A percentile compares a stretch with the other conserved stretches of the same genome.
phyloP scores from a whole-genome alignment of 2,797 vertebrate genomes.

The Pseudopleuronectes americanus region DNA sequence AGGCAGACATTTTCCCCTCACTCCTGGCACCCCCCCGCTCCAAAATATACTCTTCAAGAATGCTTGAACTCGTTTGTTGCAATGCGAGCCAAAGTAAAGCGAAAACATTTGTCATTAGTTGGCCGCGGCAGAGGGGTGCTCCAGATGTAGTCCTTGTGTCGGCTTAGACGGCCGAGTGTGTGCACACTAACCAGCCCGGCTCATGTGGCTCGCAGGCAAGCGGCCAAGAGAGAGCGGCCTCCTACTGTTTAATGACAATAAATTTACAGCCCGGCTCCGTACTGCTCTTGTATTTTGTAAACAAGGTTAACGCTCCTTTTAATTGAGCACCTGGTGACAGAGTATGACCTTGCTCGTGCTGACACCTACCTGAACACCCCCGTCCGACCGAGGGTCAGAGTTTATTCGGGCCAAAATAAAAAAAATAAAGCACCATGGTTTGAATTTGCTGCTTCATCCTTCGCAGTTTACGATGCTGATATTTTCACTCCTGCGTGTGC shows the following conservation, averaged over 20 bases:
- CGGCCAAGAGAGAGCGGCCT: conserved; percentile 88
- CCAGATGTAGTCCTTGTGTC: conserved; percentile 67
- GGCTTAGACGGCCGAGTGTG: conserved; percentile 46
- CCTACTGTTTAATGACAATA: conserved; percentile 96
- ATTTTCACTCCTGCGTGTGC: conserved; percentile 1
- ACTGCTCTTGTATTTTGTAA: conserved; percentile 95
- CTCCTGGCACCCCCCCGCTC: conserved; percentile 88
- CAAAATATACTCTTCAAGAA: conserved; percentile 91
- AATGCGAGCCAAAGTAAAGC: conserved; percentile 75
- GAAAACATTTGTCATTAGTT: conserved; percentile 75
- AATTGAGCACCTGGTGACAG: conserved; percentile 94
- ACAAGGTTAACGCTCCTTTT: conserved; percentile 96
- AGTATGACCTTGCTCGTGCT: conserved; percentile 86
- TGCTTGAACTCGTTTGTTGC: conserved; percentile 75
- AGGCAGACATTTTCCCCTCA: conserved; percentile 89
- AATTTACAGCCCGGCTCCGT: conserved; percentile 92
- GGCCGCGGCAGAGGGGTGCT: conserved; percentile 68
- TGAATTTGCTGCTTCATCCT: not conserved
- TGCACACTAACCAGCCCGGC: conserved; percentile 77
- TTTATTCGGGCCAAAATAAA: not conserved
- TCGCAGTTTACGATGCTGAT: not conserved
- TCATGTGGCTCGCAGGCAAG: conserved; percentile 82
- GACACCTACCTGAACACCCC: conserved; percentile 81
- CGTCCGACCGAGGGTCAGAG: conserved; percentile 23
- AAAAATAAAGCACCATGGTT: not conserved